Evolutionary conservation across 2,888 invertebrate genomes (phyloP), one percentile per base, ranked within the genome.

Genomic region (Spilarctia lutea): DNA sequence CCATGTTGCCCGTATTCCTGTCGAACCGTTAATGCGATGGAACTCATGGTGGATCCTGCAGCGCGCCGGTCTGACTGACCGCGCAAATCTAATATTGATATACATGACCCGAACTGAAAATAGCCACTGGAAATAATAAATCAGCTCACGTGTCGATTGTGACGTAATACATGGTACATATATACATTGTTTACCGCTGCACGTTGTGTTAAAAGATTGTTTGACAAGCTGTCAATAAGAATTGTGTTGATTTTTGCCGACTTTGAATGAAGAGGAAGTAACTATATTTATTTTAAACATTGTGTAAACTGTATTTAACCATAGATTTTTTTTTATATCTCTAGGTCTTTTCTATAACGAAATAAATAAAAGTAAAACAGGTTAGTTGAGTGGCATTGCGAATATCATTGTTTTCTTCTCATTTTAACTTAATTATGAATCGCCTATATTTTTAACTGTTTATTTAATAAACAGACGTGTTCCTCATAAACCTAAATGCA

Each of bases 21-120:
- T 68, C 74, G 77, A 74, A 79, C 63, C 81, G 79, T 65, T 78
- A 83, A 78, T 87, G 80, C 80, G 77, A 79, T 77, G 73, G 79
- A 81, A 80, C 82, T 79, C 85, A 88, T 87, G 87, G 83, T 83
- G 79, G 81, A 80, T 82, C 78, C 79, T 85, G 81, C 80, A 84
- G 81, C 82, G 89, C 79, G 80, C 82, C 89, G 89, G 91, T 87
- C 84, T 90, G 86, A 93, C 92, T 93, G 90, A 90, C 87, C 87
- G 84, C 79, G 81, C 83, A 83, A 81, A 81, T 87, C 75, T 79
- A 81, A 76, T 85, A 87, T 89, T 87, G 85, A 89, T 91, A 85
- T 88, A 89, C 88, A 89, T 92, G 90, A 91, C 89, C 91, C 87
- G 91, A 83, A 93, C 91, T 94, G 90, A 94, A 95, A 95, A 94